Base-by-base conservation (phyloP, 37 sponge, comb jelly and placozoan species). In the Chondrosia reniformis region DNA sequence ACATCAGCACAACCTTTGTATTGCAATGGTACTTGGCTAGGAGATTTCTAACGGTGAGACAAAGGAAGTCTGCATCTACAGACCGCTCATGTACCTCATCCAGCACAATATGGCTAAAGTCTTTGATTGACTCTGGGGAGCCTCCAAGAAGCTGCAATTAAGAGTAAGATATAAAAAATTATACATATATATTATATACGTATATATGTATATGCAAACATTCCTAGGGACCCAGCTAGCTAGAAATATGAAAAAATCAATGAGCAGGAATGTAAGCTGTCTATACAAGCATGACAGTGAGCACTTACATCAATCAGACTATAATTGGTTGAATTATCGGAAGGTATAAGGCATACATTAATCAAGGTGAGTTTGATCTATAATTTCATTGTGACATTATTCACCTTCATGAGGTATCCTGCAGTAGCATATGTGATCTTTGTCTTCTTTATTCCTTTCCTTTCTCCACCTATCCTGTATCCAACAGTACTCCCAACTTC, bases 51-150 rank as follows among this genome's bases (percentile, higher is more conserved):
- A 91, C 81, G 3, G 86, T 74, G n/a, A 86, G 73, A 49, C 83
- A 43, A 19, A 79, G 63, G 41, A 91, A 86, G 73, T 91, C 91
- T 15, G 80, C 81, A 24, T 86, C 84, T 34, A 55, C 76, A 12
- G 72, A 55, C 5, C 91, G 62, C 57, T 91, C 91, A 61, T 91
- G 91, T 22, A 91, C 72, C 67, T 91, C 91, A 24, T 91, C 91
- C 31, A 91, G 84, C 19, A 91, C 64, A 37, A 91, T 81, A 59
- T 91, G 91, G 9, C 79, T 86, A 80, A 82, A 91, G 64, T 44
- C 59, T 19, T 56, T 67, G 37, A 86, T 76, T 17, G 17, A 27
- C 45, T 27, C 72, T 40, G 72, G 36, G 7, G 24, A 15, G 39
- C n/a, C 72, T 24, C 41, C 41, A 15, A 56, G 27, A n/a, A n/a